Base-by-base conservation (phyloP, 2,113 vertebrate species). In the Lepus americanus region DNA sequence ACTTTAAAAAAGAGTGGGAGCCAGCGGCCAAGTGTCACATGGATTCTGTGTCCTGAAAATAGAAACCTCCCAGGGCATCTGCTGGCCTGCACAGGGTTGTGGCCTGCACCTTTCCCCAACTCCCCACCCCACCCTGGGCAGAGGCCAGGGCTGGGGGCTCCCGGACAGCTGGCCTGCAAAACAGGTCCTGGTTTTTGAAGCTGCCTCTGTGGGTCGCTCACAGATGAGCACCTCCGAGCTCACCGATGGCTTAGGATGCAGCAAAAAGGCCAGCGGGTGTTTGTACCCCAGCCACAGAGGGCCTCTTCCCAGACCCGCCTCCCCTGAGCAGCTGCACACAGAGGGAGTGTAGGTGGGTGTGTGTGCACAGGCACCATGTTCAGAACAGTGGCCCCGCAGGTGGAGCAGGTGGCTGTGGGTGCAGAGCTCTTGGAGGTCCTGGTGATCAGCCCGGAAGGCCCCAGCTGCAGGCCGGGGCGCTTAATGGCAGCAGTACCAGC, bases 1-100 rank as follows among this genome's bases (percentile, higher is more conserved):
- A 83, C 89, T 95, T 95, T 97, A 73, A 89, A 93, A 95, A 95
- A 94, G 90, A 92, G 82, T 67, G n/a, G 82, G 53, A 49, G 74
- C 31, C 53, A n/a, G 59, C 3, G 1, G 82, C 90, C 96, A 94
- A 77, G 78, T 66, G 79, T 94, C 95, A 94, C 76, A 82, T 95
- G 95, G 84, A 9, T 93, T 93, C 89, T 16, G 1, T 5, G 5
- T 87, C 81, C 84, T 95, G 90, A 97, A 97, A 95, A 96, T 90
- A 86, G 95, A 94, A 20, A 19, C 11, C 69, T 90, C 63, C 74
- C 9, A 6, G 36, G 36, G 82, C 11, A 3, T 64, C 74, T 84
- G 33, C 39, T 89, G 78, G 87, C 55, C 78, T 19, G 23, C 36
- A 3, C 9, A 13, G 31, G 11, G 5, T 78, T 61, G 67, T 10